Evolutionary conservation across 2,113 vertebrate species (phyloP), one percentile per base, ranked within the genome.

Genomic region (Hippocampus abdominalis): DNA sequence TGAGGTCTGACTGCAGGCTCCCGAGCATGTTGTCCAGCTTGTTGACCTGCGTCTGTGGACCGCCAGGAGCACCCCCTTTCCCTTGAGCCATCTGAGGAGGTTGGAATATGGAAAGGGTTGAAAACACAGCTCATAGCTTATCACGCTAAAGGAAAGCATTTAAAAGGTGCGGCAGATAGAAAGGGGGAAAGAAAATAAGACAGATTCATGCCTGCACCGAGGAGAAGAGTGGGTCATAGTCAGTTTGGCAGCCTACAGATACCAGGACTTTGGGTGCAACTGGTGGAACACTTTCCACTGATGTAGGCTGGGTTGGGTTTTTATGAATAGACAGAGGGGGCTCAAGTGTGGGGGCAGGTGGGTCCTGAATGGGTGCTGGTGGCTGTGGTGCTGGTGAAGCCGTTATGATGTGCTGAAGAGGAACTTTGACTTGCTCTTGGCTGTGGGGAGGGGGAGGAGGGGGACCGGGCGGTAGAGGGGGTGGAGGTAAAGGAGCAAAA

Each of bases 11-110:
- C 90, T 99, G 97, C 60, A 98, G 93, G 81, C 96, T 98, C 25
- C 96, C 97, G 66, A 99, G 90, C 97, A 99, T 99, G 91, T 95
- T 98, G 89, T 98, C 97, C 73, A 99, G 91, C 86, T 98, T 97
- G 88, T 97, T 99, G 77, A 96, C 96, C 11, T 96, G 95, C 11
- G 95, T 98, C 0, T 92, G 92, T 39, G 91, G 79, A 3, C 88
- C 93, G 2, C 93, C 88, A 0, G 95, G 92, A 20, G 92, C 91
- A 23, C 93, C 92, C 0, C 90, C 86, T 82, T 95, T 98, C 40
- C 95, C 96, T 82, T 98, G 95, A 0, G 96, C 88, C 96, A 98
- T 96, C 97, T 99, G 89, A 78, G 81, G 84, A 0, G 25, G 51
- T 74, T 46, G 20, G 46, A 46, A 72, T 32, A 21, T 46, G 29